A percentile compares a stretch with the other conserved stretches of the same genome.
Evolutionary conservation across 1,140 invertebrate species (phyloP).

Genomic region (Drosophila suzukii): DNA sequence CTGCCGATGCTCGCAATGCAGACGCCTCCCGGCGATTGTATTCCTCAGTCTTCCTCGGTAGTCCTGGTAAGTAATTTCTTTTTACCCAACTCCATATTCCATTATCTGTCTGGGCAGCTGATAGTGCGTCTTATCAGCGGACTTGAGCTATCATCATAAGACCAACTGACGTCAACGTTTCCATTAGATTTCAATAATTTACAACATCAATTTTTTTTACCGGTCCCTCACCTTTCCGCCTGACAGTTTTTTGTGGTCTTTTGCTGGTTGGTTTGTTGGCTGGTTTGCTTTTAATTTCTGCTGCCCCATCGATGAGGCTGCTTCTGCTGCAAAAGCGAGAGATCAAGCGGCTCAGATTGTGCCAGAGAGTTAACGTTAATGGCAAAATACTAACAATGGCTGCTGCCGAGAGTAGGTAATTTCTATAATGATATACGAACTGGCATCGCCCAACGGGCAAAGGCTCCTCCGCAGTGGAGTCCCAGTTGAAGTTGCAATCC

Average conservation of each 20-base stretch:
- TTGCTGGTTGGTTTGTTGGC: neutral
- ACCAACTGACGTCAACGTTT: conserved; percentile 66
- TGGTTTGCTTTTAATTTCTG: conserved; percentile 43
- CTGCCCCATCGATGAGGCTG: conserved; percentile 30
- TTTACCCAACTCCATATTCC: neutral
- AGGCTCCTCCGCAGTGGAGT: conserved; percentile 44
- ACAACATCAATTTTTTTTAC: conserved; percentile 52
- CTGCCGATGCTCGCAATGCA: conserved; percentile 90
- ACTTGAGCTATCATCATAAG: conserved; percentile 44
- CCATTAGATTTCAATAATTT: conserved; percentile 77
- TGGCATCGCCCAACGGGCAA: conserved; percentile 71
- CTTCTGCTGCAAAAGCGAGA: conserved; percentile 18
- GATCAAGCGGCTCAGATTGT: conserved; percentile 70
- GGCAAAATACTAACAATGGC: conserved; percentile 80
- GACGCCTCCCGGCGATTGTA: conserved; percentile 93
- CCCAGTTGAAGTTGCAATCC: conserved; percentile 1
- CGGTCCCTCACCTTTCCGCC: conserved; percentile 13
- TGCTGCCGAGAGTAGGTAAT: conserved; percentile 74
- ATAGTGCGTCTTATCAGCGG: conserved; percentile 22
- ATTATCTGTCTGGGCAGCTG: conserved; percentile 12
- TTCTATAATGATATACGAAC: conserved; percentile 84
- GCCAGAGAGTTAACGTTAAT: conserved; percentile 81
- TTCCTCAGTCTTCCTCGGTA: conserved; percentile 95
- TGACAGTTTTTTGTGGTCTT: conserved; percentile 11
- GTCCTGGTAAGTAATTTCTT: conserved; percentile 89